Percentiles rank a stretch among this genome's conserved stretches.
Evolutionary conservation across 2,113 vertebrate genomes (phyloP).

Genomic region (Tupaia tana): DNA sequence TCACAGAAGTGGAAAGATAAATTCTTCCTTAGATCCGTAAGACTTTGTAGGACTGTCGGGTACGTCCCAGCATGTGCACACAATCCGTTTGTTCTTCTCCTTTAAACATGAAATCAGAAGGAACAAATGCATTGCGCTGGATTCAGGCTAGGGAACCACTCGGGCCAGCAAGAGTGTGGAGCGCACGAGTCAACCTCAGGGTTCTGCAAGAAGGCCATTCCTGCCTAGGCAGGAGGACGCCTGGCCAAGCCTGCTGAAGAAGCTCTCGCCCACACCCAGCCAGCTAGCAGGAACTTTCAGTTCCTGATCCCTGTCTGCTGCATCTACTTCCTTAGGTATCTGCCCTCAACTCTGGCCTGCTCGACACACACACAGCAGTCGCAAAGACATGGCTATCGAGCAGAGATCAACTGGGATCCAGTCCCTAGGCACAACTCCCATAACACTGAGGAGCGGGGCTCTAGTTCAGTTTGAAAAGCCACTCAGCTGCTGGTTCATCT

Average conservation of each 20-base stretch:
- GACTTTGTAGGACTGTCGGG: neutral
- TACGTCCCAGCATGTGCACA: fast-evolving
- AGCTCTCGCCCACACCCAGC: too few species aligned
- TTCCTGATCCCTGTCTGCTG: neutral
- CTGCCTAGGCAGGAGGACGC: neutral
- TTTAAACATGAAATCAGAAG: neutral
- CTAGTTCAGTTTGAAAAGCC: neutral
- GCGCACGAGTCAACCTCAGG: neutral
- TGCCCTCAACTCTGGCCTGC: neutral
- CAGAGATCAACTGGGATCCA: neutral
- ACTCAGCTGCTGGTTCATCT: too few species aligned
- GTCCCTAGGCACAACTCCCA: neutral
- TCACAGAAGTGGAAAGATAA: neutral
- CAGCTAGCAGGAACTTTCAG: fast-evolving
- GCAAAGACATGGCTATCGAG: neutral
- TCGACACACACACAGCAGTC: neutral
- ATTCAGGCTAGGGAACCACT: neutral
- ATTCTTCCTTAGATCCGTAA: neutral
- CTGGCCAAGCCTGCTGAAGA: too few species aligned
- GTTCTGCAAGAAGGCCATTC: neutral
- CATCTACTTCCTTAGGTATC: neutral
- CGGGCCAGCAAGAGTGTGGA: neutral
- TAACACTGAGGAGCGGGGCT: neutral
- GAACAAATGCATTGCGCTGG: too few species aligned
- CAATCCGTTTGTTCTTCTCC: neutral